These are phyloP conservation scores for Acestrorhynchus altus DNA, from an alignment of 2,797 vertebrate genomes.

Conservation along the genomic window DNA sequence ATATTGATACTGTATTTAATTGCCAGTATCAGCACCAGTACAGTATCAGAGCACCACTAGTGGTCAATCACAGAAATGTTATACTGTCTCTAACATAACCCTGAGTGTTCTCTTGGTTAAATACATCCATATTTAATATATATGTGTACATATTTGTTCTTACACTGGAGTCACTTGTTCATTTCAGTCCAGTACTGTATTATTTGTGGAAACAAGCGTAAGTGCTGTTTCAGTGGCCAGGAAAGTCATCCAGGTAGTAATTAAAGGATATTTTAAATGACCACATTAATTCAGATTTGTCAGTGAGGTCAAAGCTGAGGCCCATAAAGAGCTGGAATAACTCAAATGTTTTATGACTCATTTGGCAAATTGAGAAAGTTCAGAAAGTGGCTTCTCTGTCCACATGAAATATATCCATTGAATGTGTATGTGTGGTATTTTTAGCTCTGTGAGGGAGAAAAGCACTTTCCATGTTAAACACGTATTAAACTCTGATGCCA, in stretches of 20 bases:
- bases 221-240: slow-evolving; percentile 42
- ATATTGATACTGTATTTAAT: too few species aligned
- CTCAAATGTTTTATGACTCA: slow-evolving; percentile 74
- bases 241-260: slow-evolving; percentile 50
- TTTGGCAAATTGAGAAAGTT: slow-evolving; percentile 72
- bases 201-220: slow-evolving; percentile 59
- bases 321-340: slow-evolving; percentile 70
- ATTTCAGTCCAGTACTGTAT: slow-evolving; percentile 45
- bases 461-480: slow-evolving; percentile 69
- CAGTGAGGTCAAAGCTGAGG: slow-evolving; percentile 66
- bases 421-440: slow-evolving; percentile 56
- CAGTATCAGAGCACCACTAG: too few species aligned
- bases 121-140: too few species aligned
- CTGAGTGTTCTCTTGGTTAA: too few species aligned
- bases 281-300: slow-evolving; percentile 52
- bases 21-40: too few species aligned
- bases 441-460: slow-evolving; percentile 64
- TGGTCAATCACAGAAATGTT: too few species aligned
- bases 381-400: slow-evolving; percentile 67
- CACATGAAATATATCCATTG: slow-evolving; percentile 68
- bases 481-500: slow-evolving; percentile 76
- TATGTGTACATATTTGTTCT: too few species aligned
- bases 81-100: too few species aligned
- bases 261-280: slow-evolving; percentile 67
- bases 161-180: too few species aligned